A percentile compares a stretch with the other conserved stretches of the same genome.
Conservation (phyloP, 2,888 invertebrate genomes). For the Holacanthella duospinosa region DNA sequence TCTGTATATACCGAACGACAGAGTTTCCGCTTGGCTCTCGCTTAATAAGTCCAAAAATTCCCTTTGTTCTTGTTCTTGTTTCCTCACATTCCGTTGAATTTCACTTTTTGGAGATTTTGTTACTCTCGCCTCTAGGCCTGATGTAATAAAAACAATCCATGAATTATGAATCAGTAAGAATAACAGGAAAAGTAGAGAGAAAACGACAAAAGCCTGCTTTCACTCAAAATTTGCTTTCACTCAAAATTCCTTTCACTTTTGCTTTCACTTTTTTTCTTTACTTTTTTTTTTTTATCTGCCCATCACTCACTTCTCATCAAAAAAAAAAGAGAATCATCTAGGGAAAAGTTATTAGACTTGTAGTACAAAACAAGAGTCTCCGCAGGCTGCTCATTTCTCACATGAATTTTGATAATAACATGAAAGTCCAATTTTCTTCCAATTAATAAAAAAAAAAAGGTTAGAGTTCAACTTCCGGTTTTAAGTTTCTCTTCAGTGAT, state of each 20-base stretch:
- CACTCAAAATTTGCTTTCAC: background rate
- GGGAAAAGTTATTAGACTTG: no score
- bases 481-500: background rate
- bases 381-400: background rate
- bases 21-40: background rate
- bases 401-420: background rate
- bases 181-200: no score
- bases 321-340: background rate
- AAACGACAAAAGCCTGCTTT: background rate
- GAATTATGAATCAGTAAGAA: conserved; percentile 1
- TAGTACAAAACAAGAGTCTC: no score
- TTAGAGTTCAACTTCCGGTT: background rate
- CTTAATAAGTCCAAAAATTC: background rate
- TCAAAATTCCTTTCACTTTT: background rate
- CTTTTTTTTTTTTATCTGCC: no score
- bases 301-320: background rate
- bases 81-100: conserved; percentile 1
- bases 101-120: background rate
- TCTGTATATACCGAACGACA: no score
- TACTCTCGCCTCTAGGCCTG: background rate
- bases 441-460: background rate
- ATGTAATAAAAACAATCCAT: background rate
- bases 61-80: background rate
- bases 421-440: background rate
- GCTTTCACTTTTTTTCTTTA: no score